Percentiles rank a stretch among this genome's conserved stretches.
Evolutionary conservation across 2,113 vertebrate species (phyloP).

Genomic region (Noturus placidus): DNA sequence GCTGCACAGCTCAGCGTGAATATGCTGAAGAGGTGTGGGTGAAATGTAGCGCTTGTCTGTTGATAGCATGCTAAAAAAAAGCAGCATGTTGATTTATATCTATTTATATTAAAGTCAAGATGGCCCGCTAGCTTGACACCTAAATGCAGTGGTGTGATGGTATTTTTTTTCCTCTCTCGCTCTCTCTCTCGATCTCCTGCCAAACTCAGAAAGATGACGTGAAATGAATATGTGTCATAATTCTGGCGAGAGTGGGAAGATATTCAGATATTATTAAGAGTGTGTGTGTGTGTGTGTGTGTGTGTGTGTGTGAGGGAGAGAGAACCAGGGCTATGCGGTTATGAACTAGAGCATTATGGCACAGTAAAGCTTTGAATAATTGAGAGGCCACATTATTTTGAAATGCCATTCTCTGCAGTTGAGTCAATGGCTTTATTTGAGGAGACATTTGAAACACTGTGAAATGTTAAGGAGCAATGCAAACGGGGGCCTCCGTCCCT

Average conservation of each 20-base stretch:
- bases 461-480: constrained; percentile 67
- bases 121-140: constrained; percentile 74
- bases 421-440: constrained; percentile 69
- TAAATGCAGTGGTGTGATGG: constrained; percentile 72
- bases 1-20: constrained; percentile 65
- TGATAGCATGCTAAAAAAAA: constrained; percentile 69
- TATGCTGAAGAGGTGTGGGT: constrained; percentile 77
- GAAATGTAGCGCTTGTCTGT: constrained; percentile 73
- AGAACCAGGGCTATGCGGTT: constrained; percentile 49
- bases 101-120: constrained; percentile 82
- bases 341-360: constrained; percentile 65
- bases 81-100: constrained; percentile 81
- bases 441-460: constrained; percentile 66
- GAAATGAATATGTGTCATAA: constrained; percentile 78
- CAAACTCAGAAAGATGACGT: constrained; percentile 76
- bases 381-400: constrained; percentile 72
- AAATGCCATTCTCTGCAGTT: constrained; percentile 69
- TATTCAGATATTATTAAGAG: constrained; percentile 60
- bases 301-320: constrained; percentile 6
- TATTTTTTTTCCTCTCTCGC: constrained; percentile 43
- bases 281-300: background rate
- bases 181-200: constrained; percentile 49
- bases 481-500: background rate
- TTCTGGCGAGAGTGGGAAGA: constrained; percentile 69
- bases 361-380: constrained; percentile 69